A percentile compares a stretch with the other conserved stretches of the same genome.
These are phyloP conservation scores for Lithobates pipiens DNA, from an alignment of 2,797 vertebrate genomes.

Conservation along the genomic window DNA sequence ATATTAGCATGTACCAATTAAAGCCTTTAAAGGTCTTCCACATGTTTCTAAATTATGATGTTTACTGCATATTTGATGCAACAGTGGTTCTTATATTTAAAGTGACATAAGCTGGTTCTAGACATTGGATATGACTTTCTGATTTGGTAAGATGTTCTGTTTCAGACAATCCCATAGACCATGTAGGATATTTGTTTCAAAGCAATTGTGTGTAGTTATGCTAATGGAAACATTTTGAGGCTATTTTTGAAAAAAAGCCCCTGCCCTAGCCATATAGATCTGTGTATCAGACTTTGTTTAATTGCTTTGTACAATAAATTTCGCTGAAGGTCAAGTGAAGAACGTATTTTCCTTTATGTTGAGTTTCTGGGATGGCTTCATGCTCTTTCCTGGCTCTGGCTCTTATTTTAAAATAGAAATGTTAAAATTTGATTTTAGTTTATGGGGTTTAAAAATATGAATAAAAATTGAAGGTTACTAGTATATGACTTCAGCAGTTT, in stretches of 20 bases:
- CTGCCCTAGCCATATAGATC: constrained; percentile 49
- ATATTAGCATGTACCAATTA: constrained; percentile 4
- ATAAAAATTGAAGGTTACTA: neutral
- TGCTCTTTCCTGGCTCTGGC: neutral
- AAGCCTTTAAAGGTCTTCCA: constrained; percentile 5
- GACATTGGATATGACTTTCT: constrained; percentile 39
- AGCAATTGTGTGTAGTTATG: constrained; percentile 17
- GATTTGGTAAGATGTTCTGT: neutral
- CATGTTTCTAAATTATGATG: constrained; percentile 16
- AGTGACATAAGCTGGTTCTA: constrained; percentile 23
- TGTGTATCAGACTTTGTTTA: constrained; percentile 59
- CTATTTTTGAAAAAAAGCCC: constrained; percentile 42
- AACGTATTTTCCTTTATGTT: neutral
- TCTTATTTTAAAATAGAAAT: neutral
- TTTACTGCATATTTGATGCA: constrained; percentile 14
- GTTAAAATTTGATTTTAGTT: neutral
- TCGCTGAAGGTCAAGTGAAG: neutral
- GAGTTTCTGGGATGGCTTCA: neutral
- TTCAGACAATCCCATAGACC: constrained; percentile 3
- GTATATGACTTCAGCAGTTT: neutral
- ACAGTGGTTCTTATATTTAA: constrained; percentile 11
- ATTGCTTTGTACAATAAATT: constrained; percentile 7
- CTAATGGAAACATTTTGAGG: constrained; percentile 41
- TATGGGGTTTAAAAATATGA: constrained; percentile 15
- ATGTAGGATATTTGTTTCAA: neutral